phyloP scores from a whole-genome alignment of 2,888 invertebrate species.

The Mamestra brassicae region DNA sequence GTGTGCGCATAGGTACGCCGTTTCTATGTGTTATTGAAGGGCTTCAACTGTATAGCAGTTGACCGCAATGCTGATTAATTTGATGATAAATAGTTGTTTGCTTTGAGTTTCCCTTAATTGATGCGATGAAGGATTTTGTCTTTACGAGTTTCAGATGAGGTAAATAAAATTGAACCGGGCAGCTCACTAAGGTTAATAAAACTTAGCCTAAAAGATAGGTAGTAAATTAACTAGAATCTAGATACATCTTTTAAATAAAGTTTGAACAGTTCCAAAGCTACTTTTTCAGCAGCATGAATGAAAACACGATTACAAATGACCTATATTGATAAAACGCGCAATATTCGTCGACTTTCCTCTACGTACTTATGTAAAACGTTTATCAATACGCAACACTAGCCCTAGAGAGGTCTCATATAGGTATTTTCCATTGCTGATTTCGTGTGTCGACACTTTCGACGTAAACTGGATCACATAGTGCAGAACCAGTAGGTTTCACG shows the following conservation, averaged over 20 bases:
- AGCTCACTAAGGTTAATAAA: not conserved
- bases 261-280: not conserved
- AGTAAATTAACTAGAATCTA: not conserved
- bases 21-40: slow-evolving; percentile 81
- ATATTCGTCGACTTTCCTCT: slow-evolving; percentile 26
- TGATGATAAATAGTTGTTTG: slow-evolving; percentile 83
- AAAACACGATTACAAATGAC: slow-evolving; percentile 23
- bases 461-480: slow-evolving; percentile 58
- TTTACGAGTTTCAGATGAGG: slow-evolving; percentile 46
- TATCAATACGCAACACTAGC: slow-evolving; percentile 28
- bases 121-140: slow-evolving; percentile 76
- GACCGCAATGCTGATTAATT: slow-evolving; percentile 86
- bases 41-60: slow-evolving; percentile 81
- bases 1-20: slow-evolving; percentile 42
- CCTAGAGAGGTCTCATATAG: slow-evolving; percentile 22
- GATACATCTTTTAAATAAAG: not conserved
- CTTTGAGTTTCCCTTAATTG: slow-evolving; percentile 83
- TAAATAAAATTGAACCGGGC: slow-evolving; percentile 8
- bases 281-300: not conserved
- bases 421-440: slow-evolving; percentile 55
- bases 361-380: slow-evolving; percentile 27
- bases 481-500: slow-evolving; percentile 60
- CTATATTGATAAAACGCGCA: slow-evolving; percentile 39
- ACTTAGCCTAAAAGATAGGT: not conserved
- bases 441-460: slow-evolving; percentile 49